Evolutionary conservation across 2,113 vertebrate species (phyloP).

Genomic region (Smithornis capensis): DNA sequence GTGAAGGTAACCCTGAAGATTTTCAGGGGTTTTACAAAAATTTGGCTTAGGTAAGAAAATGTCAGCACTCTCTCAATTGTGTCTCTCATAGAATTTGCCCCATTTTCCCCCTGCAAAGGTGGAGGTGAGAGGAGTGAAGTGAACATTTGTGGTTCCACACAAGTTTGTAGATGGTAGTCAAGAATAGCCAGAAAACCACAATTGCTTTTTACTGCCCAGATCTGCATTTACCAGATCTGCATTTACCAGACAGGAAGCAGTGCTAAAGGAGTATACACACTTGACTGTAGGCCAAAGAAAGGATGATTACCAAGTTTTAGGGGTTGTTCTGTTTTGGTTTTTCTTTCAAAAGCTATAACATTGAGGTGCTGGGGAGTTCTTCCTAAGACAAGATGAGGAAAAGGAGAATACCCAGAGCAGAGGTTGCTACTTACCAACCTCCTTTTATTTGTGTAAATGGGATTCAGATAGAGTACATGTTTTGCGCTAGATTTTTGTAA

Average conservation of each 20-base stretch:
- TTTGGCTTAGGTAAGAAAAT: not conserved
- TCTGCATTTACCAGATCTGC: not conserved
- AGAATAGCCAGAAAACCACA: not conserved
- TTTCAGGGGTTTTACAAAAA: not conserved
- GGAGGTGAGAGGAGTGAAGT: not conserved
- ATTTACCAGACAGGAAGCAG: not conserved
- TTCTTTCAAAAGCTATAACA: not conserved
- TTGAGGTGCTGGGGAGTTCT: not conserved
- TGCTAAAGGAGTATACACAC: not conserved
- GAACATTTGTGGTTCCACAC: not conserved
- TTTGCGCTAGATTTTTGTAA: not conserved
- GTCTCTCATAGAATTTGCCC: not conserved
- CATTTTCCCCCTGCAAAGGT: not conserved
- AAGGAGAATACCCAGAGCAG: not conserved
- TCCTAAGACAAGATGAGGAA: not conserved
- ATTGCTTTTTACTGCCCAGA: not conserved
- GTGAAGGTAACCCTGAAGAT: not conserved
- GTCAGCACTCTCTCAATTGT: not conserved
- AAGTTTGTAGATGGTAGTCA: not conserved
- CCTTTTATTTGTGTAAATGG: not conserved
- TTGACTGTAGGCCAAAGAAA: not conserved
- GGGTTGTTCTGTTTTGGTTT: not conserved
- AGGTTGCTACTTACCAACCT: not conserved
- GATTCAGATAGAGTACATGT: not conserved
- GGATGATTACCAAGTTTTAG: not conserved